These are phyloP conservation scores for Ciconia maguari DNA, from an alignment of 2,113 vertebrate genomes.

Conservation along the genomic window DNA sequence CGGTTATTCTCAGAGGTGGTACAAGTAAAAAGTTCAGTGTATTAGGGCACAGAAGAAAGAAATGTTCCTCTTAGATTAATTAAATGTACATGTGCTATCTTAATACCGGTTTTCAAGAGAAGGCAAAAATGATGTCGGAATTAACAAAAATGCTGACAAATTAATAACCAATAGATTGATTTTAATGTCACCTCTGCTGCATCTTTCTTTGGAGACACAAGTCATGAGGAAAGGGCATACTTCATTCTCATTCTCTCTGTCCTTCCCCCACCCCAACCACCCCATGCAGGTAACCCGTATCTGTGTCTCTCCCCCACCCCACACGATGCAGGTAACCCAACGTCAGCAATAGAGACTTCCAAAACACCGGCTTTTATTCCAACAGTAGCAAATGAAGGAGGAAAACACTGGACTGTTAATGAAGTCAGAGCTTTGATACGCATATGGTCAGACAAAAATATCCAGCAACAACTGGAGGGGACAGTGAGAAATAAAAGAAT, in stretches of 20 bases:
- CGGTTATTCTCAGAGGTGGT: not conserved
- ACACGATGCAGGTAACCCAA: conserved; percentile 65
- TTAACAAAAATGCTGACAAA: not conserved
- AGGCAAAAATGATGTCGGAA: not conserved
- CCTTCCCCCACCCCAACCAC: not conserved
- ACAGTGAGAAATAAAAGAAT: conserved; percentile 89
- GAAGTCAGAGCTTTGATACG: conserved; percentile 85
- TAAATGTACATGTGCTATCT: not conserved
- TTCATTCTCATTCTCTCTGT: conserved; percentile 21
- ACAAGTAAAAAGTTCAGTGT: not conserved
- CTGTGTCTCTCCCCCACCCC: conserved; percentile 45
- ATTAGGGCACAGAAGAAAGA: not conserved
- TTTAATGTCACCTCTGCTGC: not conserved
- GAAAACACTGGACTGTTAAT: conserved; percentile 88
- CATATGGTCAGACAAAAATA: conserved; percentile 83
- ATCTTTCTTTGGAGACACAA: not conserved
- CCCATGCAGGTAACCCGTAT: conserved; percentile 29
- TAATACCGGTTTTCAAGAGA: not conserved
- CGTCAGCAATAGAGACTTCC: conserved; percentile 28
- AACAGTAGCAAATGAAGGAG: conserved; percentile 82
- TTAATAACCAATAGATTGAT: not conserved
- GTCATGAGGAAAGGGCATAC: not conserved
- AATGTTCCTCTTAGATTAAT: not conserved
- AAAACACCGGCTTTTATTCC: conserved; percentile 58
- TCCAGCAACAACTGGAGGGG: conserved; percentile 82